Conservation (phyloP, 2,888 invertebrate species). For the Thymelicus acteon region DNA sequence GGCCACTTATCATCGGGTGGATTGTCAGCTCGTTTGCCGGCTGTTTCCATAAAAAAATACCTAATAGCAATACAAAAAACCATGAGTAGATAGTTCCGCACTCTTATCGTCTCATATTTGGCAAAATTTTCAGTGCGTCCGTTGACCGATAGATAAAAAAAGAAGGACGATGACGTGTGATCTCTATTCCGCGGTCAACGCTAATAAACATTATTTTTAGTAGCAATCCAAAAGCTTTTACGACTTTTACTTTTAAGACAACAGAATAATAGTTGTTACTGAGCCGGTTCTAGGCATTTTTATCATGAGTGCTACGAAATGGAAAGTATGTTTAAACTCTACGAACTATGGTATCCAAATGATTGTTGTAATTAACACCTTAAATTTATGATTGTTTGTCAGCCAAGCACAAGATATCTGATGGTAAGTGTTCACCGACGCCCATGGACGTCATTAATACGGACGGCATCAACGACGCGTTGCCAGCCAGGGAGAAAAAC, state of each 20-base stretch:
- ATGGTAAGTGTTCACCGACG: too few relatives aligned
- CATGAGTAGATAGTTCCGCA: background rate
- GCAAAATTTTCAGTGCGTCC: constrained; percentile 1
- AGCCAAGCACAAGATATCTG: too few relatives aligned
- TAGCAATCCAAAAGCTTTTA: background rate
- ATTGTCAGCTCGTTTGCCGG: too few relatives aligned
- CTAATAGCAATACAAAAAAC: too few relatives aligned
- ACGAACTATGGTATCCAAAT: background rate
- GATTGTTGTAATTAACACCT: background rate
- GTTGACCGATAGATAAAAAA: constrained; percentile 23
- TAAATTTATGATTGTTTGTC: background rate
- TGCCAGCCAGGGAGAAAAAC: too few relatives aligned
- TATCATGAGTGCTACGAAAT: background rate
- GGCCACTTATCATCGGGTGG: too few relatives aligned
- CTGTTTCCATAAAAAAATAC: too few relatives aligned
- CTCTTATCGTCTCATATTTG: background rate
- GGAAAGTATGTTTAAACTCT: background rate
- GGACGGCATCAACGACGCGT: too few relatives aligned
- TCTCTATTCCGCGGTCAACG: constrained; percentile 9
- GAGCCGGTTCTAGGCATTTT: background rate
- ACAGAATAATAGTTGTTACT: constrained; percentile 18
- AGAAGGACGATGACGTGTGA: constrained; percentile 1
- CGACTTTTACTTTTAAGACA: too few relatives aligned
- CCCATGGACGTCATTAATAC: too few relatives aligned
- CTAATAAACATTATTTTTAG: constrained; percentile 34